These are phyloP conservation scores for Corydoras sp. DNA, from an alignment of 2,113 vertebrate genomes.

Conservation along the genomic window DNA sequence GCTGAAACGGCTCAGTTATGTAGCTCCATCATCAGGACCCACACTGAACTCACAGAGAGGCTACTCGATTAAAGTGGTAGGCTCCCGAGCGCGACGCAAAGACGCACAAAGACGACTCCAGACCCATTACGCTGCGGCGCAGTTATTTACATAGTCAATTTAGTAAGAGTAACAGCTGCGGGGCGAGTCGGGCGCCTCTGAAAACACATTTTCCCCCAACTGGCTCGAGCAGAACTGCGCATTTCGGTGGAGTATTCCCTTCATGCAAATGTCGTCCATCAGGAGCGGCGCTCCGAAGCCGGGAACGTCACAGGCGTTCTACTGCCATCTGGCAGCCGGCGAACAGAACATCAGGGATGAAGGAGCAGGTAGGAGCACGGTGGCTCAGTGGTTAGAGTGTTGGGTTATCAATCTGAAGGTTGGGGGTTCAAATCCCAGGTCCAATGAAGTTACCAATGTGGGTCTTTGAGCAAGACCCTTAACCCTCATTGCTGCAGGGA, in stretches of 20 bases:
- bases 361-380: not conserved
- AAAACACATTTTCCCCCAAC: slow-evolving; percentile 43
- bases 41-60: slow-evolving; percentile 3
- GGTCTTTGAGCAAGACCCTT: too few species aligned
- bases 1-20: not conserved
- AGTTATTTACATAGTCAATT: slow-evolving; percentile 64
- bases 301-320: slow-evolving; percentile 45
- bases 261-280: slow-evolving; percentile 65
- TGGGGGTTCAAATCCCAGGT: too few species aligned
- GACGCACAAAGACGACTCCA: slow-evolving; percentile 44
- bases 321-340: slow-evolving; percentile 62
- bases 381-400: too few species aligned
- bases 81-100: not conserved
- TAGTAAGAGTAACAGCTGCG: slow-evolving; percentile 53
- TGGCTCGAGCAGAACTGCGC: slow-evolving; percentile 45
- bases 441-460: too few species aligned
- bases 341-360: not conserved
- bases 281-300: slow-evolving; percentile 45
- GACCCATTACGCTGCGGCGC: slow-evolving; percentile 55
- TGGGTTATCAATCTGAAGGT: too few species aligned
- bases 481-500: too few species aligned
- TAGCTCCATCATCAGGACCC: not conserved
- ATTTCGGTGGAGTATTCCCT: slow-evolving; percentile 53
- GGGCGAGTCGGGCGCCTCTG: slow-evolving; percentile 46
- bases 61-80: not conserved